Percentiles rank a stretch among this genome's conserved stretches.
phyloP scores from a whole-genome alignment of 2,113 vertebrate species.

The Varanus komodoensis region DNA sequence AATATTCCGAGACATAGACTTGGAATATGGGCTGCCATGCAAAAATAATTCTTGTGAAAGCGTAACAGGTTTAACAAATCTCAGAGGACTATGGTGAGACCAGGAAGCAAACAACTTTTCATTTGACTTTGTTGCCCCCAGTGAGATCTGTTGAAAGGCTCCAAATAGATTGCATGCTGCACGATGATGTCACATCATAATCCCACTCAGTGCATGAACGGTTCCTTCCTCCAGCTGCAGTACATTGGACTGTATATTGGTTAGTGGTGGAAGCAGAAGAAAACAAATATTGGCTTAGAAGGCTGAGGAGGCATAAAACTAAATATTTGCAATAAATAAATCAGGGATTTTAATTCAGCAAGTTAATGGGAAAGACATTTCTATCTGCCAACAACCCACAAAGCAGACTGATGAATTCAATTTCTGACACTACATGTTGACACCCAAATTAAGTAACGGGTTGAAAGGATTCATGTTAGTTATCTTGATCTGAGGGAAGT shows the following conservation, averaged over 20 bases:
- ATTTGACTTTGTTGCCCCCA: slow-evolving; percentile 45
- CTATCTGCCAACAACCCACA: background rate
- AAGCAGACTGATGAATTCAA: slow-evolving; percentile 42
- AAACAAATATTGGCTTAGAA: slow-evolving; percentile 44
- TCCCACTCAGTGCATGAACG: slow-evolving; percentile 53
- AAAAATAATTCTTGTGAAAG: slow-evolving; percentile 60
- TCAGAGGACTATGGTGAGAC: slow-evolving; percentile 48
- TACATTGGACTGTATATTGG: slow-evolving; percentile 34
- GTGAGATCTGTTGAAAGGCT: slow-evolving; percentile 30
- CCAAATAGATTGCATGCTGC: slow-evolving; percentile 49
- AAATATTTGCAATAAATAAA: slow-evolving; percentile 45
- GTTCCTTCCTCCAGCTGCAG: slow-evolving; percentile 32
- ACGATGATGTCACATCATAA: slow-evolving; percentile 9
- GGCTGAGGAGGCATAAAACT: background rate
- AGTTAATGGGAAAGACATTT: slow-evolving; percentile 6
- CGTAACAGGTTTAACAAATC: slow-evolving; percentile 34
- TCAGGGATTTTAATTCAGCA: slow-evolving; percentile 30
- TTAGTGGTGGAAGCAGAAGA: slow-evolving; percentile 38
- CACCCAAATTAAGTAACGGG: slow-evolving; percentile 64
- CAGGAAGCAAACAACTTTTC: slow-evolving; percentile 49
- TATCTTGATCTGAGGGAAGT: slow-evolving; percentile 51
- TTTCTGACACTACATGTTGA: slow-evolving; percentile 28
- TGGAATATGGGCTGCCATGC: slow-evolving; percentile 43
- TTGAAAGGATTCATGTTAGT: slow-evolving; percentile 48
- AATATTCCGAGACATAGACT: slow-evolving; percentile 38